These are phyloP conservation scores for Stomatorhinus ivindoensis DNA, from an alignment of 2,113 vertebrate species.

Conservation along the genomic window DNA sequence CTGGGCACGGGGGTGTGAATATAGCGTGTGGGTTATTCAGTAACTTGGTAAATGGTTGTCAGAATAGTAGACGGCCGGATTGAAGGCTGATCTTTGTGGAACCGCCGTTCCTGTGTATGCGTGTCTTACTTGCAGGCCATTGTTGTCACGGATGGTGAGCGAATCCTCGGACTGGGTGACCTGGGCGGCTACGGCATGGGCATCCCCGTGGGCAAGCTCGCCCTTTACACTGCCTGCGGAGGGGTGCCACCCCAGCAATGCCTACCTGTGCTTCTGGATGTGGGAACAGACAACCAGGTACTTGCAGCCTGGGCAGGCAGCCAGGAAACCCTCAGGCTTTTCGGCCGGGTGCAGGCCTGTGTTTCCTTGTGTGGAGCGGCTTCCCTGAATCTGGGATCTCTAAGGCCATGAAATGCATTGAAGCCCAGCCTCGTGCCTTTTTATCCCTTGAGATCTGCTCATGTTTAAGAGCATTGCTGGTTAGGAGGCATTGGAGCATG, in stretches of 20 bases:
- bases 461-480: not conserved
- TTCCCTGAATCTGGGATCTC: not conserved
- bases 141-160: slow-evolving; percentile 94
- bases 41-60: not conserved
- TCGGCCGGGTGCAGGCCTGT: not conserved
- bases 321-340: slow-evolving; percentile 17
- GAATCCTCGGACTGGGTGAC: slow-evolving; percentile 91
- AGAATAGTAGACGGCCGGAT: not conserved
- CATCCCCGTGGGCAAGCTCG: slow-evolving; percentile 92
- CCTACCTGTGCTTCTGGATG: slow-evolving; percentile 92
- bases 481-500: not conserved
- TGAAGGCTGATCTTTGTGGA: not conserved
- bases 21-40: not conserved
- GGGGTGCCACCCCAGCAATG: slow-evolving; percentile 85
- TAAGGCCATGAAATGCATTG: not conserved
- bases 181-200: slow-evolving; percentile 93
- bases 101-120: not conserved
- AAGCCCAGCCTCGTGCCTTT: not conserved
- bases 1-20: not conserved
- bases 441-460: not conserved
- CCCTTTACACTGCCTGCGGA: slow-evolving; percentile 92
- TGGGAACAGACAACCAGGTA: slow-evolving; percentile 93
- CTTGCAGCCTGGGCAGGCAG: slow-evolving; percentile 40
- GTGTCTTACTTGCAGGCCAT: slow-evolving; percentile 67
- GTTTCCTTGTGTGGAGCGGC: not conserved